Base-by-base conservation (phyloP, 2,797 vertebrate species). In the Hydrolagus colliei region DNA sequence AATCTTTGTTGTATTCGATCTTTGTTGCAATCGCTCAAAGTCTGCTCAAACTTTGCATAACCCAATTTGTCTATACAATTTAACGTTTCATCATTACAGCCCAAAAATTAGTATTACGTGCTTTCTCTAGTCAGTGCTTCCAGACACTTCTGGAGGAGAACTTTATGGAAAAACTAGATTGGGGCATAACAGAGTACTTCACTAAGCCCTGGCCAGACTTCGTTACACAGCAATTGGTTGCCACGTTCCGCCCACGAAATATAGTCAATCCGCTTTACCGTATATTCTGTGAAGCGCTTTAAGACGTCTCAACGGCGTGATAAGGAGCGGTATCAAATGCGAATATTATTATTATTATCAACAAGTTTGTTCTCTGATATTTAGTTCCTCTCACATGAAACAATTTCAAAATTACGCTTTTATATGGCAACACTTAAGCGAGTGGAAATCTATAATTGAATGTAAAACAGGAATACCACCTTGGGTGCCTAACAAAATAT, bases 161-260 rank as follows among this genome's bases (percentile, higher is more conserved):
- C 22, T 41, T 84, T 84, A 35, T 68, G 18, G 32, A 11, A 67
- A 84, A 84, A 84, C 68, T 52, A 32, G 41, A 84, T 68, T 84
- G 20, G 68, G 41, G 52, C 79, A 84, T 84, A 41, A 71, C 71
- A 68, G 32, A 52, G 32, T 18, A 84, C 41, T 84, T 67, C 41
- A 18, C 35, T n/a, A 84, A 71, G 79, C 4, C 12, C 63, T 67
- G 41, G 65, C 32, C 65, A 84, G 52, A 20, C 4, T 9, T 63
- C 20, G 79, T 71, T 84, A 84, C 67, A 68, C 79, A 52, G 41
- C 41, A 52, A 52, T 3, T 52, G 41, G 41, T 1, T 52, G 41
- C 41, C 41, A 52, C 41, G 41, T 52, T 52, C 6, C 41, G 41
- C 41, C 41, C 41, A 52, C 41, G 6, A 52, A 52, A 52, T 52